A percentile compares a stretch with the other conserved stretches of the same genome.
Conservation (phyloP, 2,888 invertebrate species). For the Leptothorax acervorum region DNA sequence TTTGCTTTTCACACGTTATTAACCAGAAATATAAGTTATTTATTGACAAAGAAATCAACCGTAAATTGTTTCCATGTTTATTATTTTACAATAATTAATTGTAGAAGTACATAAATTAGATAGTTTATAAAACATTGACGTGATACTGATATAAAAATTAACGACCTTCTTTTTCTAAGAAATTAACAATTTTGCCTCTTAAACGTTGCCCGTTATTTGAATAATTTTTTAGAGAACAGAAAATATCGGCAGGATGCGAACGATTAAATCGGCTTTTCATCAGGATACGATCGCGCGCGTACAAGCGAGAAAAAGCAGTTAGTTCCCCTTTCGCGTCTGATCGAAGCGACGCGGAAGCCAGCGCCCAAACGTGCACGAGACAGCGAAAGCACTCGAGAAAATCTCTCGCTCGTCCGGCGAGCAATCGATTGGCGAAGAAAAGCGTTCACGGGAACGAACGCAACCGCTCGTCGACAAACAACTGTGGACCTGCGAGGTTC, state of each 20-base stretch:
- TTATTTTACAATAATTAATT: background rate
- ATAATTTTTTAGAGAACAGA: constrained; percentile 34
- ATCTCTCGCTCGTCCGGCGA: constrained; percentile 66
- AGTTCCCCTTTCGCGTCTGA: constrained; percentile 63
- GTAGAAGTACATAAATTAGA: background rate
- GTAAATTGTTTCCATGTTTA: background rate
- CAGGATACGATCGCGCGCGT: constrained; percentile 62
- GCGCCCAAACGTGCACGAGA: constrained; percentile 70
- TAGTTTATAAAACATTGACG: background rate
- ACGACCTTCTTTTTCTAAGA: background rate
- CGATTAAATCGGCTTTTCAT: constrained; percentile 62
- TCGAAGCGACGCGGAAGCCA: constrained; percentile 66
- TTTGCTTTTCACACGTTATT: background rate
- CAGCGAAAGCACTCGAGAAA: constrained; percentile 76
- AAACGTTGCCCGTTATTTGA: background rate
- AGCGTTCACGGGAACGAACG: constrained; percentile 66
- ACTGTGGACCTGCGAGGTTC: constrained; percentile 60
- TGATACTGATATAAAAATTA: background rate
- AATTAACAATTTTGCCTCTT: background rate
- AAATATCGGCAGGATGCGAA: constrained; percentile 1
- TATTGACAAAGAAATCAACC: background rate
- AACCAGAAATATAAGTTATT: constrained; percentile 2
- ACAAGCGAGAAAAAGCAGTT: constrained; percentile 70
- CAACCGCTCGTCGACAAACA: constrained; percentile 70
- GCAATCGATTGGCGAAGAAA: constrained; percentile 75